Conservation (phyloP, 2,113 vertebrate genomes). For the Pimephales promelas region DNA sequence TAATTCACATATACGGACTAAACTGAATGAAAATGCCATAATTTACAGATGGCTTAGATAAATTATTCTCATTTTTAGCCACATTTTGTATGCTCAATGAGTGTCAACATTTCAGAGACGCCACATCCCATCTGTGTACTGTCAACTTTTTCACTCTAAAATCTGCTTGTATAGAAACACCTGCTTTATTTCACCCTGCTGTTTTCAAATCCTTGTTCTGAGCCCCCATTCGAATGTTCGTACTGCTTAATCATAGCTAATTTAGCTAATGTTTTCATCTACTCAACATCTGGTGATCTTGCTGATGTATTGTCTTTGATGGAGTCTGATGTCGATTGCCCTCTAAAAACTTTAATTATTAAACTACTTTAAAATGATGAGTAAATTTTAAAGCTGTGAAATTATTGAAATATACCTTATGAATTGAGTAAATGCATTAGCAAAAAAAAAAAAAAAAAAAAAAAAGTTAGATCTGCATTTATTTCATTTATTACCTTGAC, state of each 20-base stretch:
- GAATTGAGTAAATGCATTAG: background rate
- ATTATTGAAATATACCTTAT: background rate
- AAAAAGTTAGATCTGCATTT: background rate
- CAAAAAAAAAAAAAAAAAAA: too few species aligned
- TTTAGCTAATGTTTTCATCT: background rate
- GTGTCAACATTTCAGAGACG: slow-evolving; percentile 41
- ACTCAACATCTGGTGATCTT: slow-evolving; percentile 10
- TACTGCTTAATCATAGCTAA: slow-evolving; percentile 33
- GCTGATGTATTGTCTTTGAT: slow-evolving; percentile 7
- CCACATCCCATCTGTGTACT: slow-evolving; percentile 45
- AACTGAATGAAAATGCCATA: slow-evolving; percentile 18
- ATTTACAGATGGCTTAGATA: slow-evolving; percentile 38
- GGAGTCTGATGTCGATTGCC: background rate
- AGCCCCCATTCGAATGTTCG: background rate
- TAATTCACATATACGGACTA: background rate
- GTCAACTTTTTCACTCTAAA: slow-evolving; percentile 26
- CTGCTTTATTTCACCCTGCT: slow-evolving; percentile 22
- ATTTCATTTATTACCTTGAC: background rate
- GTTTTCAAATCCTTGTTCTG: slow-evolving; percentile 9
- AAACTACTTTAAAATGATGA: background rate
- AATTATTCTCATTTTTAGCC: slow-evolving; percentile 28
- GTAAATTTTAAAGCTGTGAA: background rate
- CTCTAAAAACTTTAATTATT: background rate
- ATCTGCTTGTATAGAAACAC: slow-evolving; percentile 38
- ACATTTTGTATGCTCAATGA: slow-evolving; percentile 46